Conservation (phyloP, 2,113 vertebrate genomes). For the human region GRCh38 chr3:50331501-50332000, state of each 20-base stretch:
- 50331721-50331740: conserved; percentile 82
- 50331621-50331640: conserved; percentile 97
- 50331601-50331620: conserved; percentile 95
- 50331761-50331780: conserved; percentile 82
- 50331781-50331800: conserved; percentile 90
- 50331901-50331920: neutral
- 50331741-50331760: conserved; percentile 75
- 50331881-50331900: neutral
- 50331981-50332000: neutral
- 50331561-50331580: conserved; percentile 91
- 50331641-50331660: conserved; percentile 93
- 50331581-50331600: conserved; percentile 97
- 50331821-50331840: conserved; percentile 98
- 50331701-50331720: conserved; percentile 97
- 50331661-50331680: conserved; percentile 94
- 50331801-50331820: conserved; percentile 95
- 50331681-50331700: conserved; percentile 95
- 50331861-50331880: neutral
- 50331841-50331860: conserved; percentile 95
- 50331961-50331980: neutral
- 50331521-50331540: neutral
- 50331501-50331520: neutral
- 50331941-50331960: neutral
- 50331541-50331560: conserved; percentile 81
- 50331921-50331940: neutral